Percentiles rank a stretch among this genome's conserved stretches.
phyloP scores from a whole-genome alignment of 2,113 vertebrate species.

The Leptobrachium ailaonicum region DNA sequence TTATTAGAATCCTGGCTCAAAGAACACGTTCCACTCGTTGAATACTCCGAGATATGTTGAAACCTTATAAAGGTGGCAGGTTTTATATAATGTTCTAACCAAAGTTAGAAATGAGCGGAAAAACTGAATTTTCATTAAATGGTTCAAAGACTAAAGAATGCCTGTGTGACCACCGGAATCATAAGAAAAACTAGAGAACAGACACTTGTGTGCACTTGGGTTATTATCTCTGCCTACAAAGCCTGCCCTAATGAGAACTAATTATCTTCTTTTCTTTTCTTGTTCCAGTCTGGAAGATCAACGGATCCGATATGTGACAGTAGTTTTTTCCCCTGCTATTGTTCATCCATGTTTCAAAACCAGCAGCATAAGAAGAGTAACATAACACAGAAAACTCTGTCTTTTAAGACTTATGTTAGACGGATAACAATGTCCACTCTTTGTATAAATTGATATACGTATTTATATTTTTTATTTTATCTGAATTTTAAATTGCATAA shows the following conservation, averaged over 20 bases:
- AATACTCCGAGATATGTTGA: not conserved
- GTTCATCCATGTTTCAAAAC: slow-evolving; percentile 38
- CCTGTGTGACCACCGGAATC: slow-evolving; percentile 25
- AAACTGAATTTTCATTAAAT: slow-evolving; percentile 37
- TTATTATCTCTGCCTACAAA: slow-evolving; percentile 47
- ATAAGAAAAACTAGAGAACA: slow-evolving; percentile 39
- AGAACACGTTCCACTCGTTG: not conserved
- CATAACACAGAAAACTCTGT: slow-evolving; percentile 11
- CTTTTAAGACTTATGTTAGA: slow-evolving; percentile 28
- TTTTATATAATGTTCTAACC: not conserved
- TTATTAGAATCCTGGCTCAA: not conserved
- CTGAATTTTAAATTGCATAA: too few relatives aligned
- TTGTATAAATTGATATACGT: slow-evolving; percentile 29
- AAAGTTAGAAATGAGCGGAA: not conserved
- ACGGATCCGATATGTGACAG: slow-evolving; percentile 32
- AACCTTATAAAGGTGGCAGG: not conserved
- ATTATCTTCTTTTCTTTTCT: slow-evolving; percentile 41
- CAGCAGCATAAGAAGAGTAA: slow-evolving; percentile 29
- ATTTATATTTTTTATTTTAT: too few relatives aligned
- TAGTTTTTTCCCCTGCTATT: slow-evolving; percentile 24
- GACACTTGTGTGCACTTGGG: slow-evolving; percentile 38
- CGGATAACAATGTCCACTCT: slow-evolving; percentile 17
- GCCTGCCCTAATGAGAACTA: slow-evolving; percentile 47
- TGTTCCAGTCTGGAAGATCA: slow-evolving; percentile 44
- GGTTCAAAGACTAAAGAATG: slow-evolving; percentile 40